These are phyloP conservation scores for Muscicapa adusta DNA, from an alignment of 2,113 vertebrate genomes.

Conservation along the genomic window DNA sequence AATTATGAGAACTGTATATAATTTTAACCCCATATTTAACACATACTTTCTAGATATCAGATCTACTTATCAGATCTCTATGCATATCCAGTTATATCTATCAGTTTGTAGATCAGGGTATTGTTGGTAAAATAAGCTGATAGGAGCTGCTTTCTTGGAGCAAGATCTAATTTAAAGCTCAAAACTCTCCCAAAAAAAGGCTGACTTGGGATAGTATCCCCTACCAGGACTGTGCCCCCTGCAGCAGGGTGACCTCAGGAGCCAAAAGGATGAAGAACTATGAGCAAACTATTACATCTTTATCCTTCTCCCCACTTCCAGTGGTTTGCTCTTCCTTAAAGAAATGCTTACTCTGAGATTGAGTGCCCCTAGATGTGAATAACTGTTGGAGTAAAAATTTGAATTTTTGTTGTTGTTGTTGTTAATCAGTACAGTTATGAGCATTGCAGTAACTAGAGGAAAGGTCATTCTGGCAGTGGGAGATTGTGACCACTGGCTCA, in stretches of 20 bases:
- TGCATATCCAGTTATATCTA: neutral
- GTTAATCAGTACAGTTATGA: neutral
- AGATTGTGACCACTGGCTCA: neutral
- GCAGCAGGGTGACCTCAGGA: neutral
- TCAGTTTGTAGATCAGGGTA: neutral
- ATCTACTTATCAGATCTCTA: neutral
- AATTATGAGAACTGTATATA: accelerated
- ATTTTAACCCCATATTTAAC: neutral
- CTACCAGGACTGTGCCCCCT: accelerated
- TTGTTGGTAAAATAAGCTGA: neutral
- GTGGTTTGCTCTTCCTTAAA: neutral
- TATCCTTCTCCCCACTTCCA: neutral
- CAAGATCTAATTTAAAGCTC: neutral
- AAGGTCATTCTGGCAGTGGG: neutral
- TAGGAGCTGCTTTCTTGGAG: neutral
- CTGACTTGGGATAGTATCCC: neutral
- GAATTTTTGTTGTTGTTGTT: too few relatives aligned
- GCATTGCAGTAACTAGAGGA: neutral
- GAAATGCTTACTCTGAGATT: neutral
- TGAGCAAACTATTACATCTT: neutral
- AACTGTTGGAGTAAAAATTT: neutral
- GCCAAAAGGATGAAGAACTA: neutral
- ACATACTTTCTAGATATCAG: neutral
- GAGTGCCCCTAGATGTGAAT: neutral
- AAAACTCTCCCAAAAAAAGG: neutral